Percentiles rank a stretch among this genome's conserved stretches.
phyloP scores from a whole-genome alignment of 2,113 vertebrate species.

The Crocuta crocuta region DNA sequence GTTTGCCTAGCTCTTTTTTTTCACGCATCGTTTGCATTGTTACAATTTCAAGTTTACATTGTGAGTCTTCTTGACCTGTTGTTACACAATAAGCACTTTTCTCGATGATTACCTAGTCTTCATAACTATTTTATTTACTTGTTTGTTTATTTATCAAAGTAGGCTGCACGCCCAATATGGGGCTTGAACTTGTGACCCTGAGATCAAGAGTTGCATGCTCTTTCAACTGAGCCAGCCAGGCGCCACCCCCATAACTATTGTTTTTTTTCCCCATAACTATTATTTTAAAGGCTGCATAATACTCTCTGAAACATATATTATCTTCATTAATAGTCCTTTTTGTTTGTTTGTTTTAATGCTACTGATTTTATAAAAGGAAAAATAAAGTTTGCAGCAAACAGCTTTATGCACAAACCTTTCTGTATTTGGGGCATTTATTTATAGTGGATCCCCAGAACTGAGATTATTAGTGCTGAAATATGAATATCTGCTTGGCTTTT shows the following conservation, averaged over 20 bases:
- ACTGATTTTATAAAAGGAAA: slow-evolving; percentile 19
- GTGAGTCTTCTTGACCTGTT: neutral
- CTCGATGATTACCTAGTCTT: neutral
- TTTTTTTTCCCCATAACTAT: neutral
- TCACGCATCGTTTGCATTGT: neutral
- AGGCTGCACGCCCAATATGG: neutral
- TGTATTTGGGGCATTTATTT: neutral
- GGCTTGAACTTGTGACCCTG: neutral
- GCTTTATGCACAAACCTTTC: neutral
- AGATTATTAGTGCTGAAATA: neutral
- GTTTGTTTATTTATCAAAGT: neutral
- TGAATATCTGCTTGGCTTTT: neutral
- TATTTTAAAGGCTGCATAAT: neutral
- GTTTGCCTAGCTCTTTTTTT: neutral
- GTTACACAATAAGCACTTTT: neutral
- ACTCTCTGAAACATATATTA: neutral
- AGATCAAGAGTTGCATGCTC: neutral
- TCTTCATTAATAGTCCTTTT: neutral
- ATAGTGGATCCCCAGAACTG: neutral
- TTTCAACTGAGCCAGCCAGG: neutral
- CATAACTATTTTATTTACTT: neutral
- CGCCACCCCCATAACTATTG: neutral
- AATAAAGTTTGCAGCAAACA: neutral
- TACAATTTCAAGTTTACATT: neutral
- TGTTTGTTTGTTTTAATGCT: neutral